Evolutionary conservation across 2,797 vertebrate genomes (phyloP).

Genomic region (Prunella strophiata): DNA sequence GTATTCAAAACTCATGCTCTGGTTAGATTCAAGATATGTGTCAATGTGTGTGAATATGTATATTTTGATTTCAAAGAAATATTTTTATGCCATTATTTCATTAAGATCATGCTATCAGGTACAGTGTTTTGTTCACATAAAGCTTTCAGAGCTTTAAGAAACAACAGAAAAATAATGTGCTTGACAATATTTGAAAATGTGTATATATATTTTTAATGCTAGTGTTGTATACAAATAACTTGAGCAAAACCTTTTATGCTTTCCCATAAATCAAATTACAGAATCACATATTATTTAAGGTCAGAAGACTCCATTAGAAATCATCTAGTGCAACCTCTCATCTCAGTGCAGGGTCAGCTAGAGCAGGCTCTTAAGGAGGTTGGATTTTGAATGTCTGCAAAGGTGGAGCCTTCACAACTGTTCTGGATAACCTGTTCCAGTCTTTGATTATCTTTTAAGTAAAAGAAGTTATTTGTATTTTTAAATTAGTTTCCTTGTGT

Average conservation of each 20-base stretch:
- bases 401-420: background rate
- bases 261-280: background rate
- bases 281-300: background rate
- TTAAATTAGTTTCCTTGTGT: background rate
- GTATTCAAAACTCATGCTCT: background rate
- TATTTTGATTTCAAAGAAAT: background rate
- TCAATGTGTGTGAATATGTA: background rate
- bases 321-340: background rate
- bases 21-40: background rate
- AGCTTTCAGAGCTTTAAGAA: background rate
- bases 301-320: background rate
- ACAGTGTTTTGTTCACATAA: background rate
- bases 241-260: background rate
- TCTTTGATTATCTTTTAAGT: background rate
- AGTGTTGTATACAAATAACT: background rate
- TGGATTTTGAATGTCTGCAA: background rate
- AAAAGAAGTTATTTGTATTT: background rate
- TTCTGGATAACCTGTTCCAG: background rate
- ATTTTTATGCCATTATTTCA: background rate
- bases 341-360: background rate
- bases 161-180: background rate
- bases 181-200: background rate
- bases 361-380: background rate
- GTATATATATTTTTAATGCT: background rate
- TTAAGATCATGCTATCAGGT: background rate